Base-by-base conservation (phyloP, 2,113 vertebrate genomes). In the Centropristis striata region DNA sequence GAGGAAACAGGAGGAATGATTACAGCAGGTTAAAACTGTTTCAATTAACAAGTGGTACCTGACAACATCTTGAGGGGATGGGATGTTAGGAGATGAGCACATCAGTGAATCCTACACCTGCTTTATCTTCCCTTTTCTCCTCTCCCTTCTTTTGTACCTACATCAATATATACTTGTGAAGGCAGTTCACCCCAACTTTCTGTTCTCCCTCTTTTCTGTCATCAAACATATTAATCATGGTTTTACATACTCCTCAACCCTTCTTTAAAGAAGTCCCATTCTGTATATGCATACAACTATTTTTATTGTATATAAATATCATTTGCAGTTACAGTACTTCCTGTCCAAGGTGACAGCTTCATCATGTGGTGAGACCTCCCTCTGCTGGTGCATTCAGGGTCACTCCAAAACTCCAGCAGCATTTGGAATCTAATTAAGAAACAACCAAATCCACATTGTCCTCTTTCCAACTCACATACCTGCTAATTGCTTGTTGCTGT, bases 301-400 rank as follows among this genome's bases (percentile, higher is more conserved):
- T 32, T 32, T 6, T 6, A 32, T 6, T 32, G n/a, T n/a, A n/a
- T n/a, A n/a, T n/a, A n/a, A 8, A 20, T 27, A 16, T 23, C 10
- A 6, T 42, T 42, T 42, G 25, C 18, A 15, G 1, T n/a, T 21
- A 42, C 32, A 41, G 32, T 15, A 10, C 4, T 54, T 36, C 8
- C n/a, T 66, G 27, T 15, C 32, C 32, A 28, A 66, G 63, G 13
- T 49, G 18, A 49, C 5, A 5, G 21, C 44, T 13, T 67, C 20
- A 51, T 67, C 32, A 39, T 64, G 47, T 23, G n/a, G n/a, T 59
- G 32, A 67, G 50, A 50, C 57, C 47, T 63, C 66, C 66, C 66
- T 63, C 57, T 71, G 15, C 47, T 71, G 75, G 55, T 46, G 23
- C 10, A 2, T 68, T 77, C 7, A 51, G 27, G 15, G 28, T 20